Conservation (phyloP, 2,797 vertebrate genomes). For the Eidolon dupreanum region DNA sequence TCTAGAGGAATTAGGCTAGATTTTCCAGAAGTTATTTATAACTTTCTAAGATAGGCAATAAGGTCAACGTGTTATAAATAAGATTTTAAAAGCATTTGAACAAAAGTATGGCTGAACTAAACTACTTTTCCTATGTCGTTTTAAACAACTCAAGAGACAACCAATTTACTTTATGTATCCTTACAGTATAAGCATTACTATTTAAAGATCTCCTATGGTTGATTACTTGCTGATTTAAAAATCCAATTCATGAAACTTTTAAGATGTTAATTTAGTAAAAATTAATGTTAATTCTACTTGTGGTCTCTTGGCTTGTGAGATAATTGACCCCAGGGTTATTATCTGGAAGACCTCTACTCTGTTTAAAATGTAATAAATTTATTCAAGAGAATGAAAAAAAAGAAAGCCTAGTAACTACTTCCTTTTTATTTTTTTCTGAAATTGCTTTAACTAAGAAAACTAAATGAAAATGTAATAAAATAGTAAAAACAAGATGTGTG, state of each 20-base stretch:
- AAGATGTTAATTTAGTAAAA: conserved; percentile 22
- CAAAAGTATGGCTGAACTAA: conserved; percentile 28
- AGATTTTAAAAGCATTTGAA: conserved; percentile 19
- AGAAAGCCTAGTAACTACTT: background rate
- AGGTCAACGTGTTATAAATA: background rate
- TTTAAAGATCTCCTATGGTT: background rate
- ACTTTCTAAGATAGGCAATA: conserved; percentile 8
- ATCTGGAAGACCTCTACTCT: background rate
- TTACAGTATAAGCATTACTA: background rate
- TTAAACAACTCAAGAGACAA: background rate
- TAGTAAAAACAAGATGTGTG: background rate
- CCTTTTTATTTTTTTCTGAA: background rate
- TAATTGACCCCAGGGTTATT: background rate
- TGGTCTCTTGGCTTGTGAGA: background rate
- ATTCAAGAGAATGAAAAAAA: background rate
- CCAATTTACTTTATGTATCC: background rate
- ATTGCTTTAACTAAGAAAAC: background rate
- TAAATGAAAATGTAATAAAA: background rate
- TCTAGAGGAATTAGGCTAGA: conserved; percentile 29
- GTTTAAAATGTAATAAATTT: background rate
- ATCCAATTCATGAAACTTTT: background rate
- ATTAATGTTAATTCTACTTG: background rate
- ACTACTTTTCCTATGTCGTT: background rate
- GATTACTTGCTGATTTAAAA: background rate
- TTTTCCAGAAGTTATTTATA: background rate